Evolutionary conservation across 1,140 invertebrate species (phyloP), one percentile per base, ranked within the genome.

Genomic region (Gerris buenoi): DNA sequence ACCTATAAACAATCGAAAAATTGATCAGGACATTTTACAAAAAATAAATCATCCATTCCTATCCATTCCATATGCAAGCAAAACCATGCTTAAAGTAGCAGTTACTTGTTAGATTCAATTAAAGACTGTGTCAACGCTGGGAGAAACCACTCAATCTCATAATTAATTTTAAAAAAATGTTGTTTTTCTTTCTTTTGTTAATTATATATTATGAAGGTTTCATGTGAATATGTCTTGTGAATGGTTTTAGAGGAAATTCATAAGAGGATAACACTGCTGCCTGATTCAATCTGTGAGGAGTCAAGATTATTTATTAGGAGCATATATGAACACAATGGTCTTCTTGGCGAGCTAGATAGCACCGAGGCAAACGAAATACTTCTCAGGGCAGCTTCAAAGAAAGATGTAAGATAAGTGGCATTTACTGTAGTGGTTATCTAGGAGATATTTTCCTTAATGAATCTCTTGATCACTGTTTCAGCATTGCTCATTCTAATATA

Each of bases 341-440:
- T 79, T 63, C 79, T 88, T 63, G 85, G 86, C 70, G 89, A 92
- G 75, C 78, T 93, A 3, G 87, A 77, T 68, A 73, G 79, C 22
- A 83, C 83, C 67, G 88, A 91, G 78, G 90, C 89, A 1, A 90
- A 91, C 76, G 85, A 90, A 72, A 87, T 93, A 71, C 78, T 93
- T 63, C 80, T 91, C 13, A 83, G 86, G 72, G 85, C 88, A 25
- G 88, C 86, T 67, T 84, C 83, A 71, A 78, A 81, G 71, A 81
- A 68, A 74, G 74, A 73, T 64, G 63, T 66, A 46, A 63, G 28
- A 65, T 15, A 67, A 58, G 13, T 64, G 63, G 10, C 59, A 27
- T 60, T 10, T 67, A 25, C 2, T 27, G 28, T 64, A 28, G 62
- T 14, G 5, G 10, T 63, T 25, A 25, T 65, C 5, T 65, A 65